Base-by-base conservation (phyloP, 2,888 invertebrate species). In the Noctua janthe region DNA sequence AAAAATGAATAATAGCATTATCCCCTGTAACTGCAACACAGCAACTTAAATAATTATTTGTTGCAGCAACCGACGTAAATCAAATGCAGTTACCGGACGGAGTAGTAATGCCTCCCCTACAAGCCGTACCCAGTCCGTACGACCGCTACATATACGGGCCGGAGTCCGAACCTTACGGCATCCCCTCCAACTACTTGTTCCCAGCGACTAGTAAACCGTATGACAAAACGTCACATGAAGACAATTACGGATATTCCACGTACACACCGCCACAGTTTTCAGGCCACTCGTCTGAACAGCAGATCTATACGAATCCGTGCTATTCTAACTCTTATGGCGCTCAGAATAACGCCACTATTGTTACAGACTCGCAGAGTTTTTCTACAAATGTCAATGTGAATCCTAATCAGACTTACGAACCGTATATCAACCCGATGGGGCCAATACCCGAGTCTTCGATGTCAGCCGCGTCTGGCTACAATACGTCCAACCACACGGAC, bases 81-180 rank as follows among this genome's bases (percentile, higher is more conserved):
- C 94, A 94, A 91, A 93, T 94, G 92, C 94, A 94, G 82, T 84
- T 95, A n/a, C 94, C 95, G 5, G 97, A 97, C 72, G 97, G 97
- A 23, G 94, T 94, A 10, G 92, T 94, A 20, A 91, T 94, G 91
- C 94, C 94, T 13, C 90, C 93, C 0, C 89, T 93, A 86, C 94
- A 94, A 87, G 90, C 90, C 74, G 85, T 93, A 51, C 88, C 88
- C 29, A 94, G 93, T 78, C 92, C 93, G 1, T 96, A 95, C 89
- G 93, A 93, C 56, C 92, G 95, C 43, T 96, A 95, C 85, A 91
- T 93, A 5, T 96, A 95, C 89, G 91, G 89, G 17, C 89, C 94
- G 15, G 95, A 95, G 29, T 85, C 84, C 59, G 94, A 94, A 17
- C 81, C 92, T n/a, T 95, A 95, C 78, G 78, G 79, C n/a, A 86